Evolutionary conservation across 2,797 vertebrate species (phyloP), one percentile per base, ranked within the genome.

Genomic region (Amazonetta brasiliensis): DNA sequence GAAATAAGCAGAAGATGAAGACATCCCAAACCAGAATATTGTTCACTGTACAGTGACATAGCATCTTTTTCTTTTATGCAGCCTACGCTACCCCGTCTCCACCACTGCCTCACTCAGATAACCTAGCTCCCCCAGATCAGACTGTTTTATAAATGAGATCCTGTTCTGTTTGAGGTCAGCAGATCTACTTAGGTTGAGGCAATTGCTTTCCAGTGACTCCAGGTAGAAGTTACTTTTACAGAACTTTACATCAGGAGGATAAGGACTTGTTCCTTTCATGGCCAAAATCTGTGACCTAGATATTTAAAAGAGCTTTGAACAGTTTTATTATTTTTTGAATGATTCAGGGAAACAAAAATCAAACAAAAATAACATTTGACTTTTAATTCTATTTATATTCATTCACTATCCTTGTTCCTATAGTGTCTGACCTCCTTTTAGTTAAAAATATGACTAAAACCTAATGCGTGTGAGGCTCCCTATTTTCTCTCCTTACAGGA

Each of bases 1-100:
- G 7, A 81, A 76, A 46, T 67, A 13, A 77, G 43, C 35, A 37
- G 35, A 69, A 79, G 8, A 5, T 6, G 25, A 39, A 55, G 17
- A n/a, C 55, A 15, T 43, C 35, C 71, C 22, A 83, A 31, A 74
- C 4, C 31, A 63, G 43, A 80, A 54, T 74, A 71, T 52, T 25
- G 14, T 13, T 16, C 28, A 11, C 8, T 39, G 7, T 1, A 1
- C 39, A 75, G 43, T n/a, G 43, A 39, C 0, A 0, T 63, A 64
- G 15, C 8, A 22, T 52, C 15, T 25, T 87, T 73, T 76, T 17
- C 18, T 72, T 2, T 8, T 30, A 14, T 30, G 6, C 0, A 5
- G 44, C 9, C 26, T 21, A 39, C 7, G 3, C 8, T 35, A 17
- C 37, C 30, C 52, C 31, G 3, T 20, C 59, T 72, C 21, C 11